Base-by-base conservation (phyloP, 2,113 vertebrate species). In the Ovis canadensis region DNA sequence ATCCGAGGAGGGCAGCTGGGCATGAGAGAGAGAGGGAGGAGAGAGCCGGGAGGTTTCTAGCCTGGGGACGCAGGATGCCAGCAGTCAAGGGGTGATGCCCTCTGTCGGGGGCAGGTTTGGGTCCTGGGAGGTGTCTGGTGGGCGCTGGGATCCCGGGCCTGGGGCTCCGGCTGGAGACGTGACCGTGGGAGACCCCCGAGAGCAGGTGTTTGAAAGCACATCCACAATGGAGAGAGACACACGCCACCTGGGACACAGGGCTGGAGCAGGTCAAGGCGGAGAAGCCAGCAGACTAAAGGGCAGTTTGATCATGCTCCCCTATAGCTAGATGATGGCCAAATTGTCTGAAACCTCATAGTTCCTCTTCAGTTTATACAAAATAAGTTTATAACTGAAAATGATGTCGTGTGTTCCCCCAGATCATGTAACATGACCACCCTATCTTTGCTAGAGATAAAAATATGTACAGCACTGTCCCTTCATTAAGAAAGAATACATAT, bases 151-250 rank as follows among this genome's bases (percentile, higher is more conserved):
- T 85, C 80, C 55, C 2, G 4, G 88, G 25, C 33, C 36, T 0
- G 23, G 17, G 9, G 15, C 17, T 87, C 19, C 0, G 2, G 71
- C 57, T 48, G 17, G 55, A 55, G 82, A 33, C 0, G 0, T 4
- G 16, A 36, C n/a, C 25, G 0, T 19, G 31, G 62, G 54, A 36
- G 80, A 64, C 40, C 1, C n/a, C 23, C 13, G 19, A 3, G 3
- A 13, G 36, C 54, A 25, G 78, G 25, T 6, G 8, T 88, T 31
- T 9, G 85, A n/a, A 59, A 33, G 29, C 9, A 21, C 23, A 19
- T 25, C 2, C 12, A 29, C 25, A 13, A 55, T 14, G 16, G 48
- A 43, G 86, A 7, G 11, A 16, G 40, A 14, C 10, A 4, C 5
- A 14, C 33, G 1, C 3, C 16, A 10, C 77, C 17, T 3, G 3